Evolutionary conservation across 2,888 invertebrate species (phyloP).

Genomic region (Trichopoda pennipes): DNA sequence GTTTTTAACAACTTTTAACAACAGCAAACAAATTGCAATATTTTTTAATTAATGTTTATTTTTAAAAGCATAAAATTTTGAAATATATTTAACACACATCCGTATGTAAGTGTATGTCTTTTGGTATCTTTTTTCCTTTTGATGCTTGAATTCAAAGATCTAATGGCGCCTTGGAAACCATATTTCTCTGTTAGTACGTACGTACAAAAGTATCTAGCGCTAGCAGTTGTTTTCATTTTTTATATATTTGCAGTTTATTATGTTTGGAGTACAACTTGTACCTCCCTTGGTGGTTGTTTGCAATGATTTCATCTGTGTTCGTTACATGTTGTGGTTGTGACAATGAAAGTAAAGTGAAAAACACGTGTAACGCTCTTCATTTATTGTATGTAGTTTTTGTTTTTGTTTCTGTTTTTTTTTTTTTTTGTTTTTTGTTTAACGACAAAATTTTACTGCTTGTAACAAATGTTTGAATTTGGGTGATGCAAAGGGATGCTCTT

Average conservation of each 20-base stretch:
- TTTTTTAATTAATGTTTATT: conserved; percentile 35
- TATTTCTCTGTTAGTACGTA: conserved; percentile 72
- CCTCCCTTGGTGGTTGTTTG: conserved; percentile 53
- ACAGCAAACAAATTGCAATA: too few relatives aligned
- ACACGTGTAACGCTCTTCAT: conserved; percentile 77
- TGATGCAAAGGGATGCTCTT: not conserved
- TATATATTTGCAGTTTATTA: conserved; percentile 66
- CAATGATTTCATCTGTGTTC: conserved; percentile 30
- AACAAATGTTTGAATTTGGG: conserved; percentile 6
- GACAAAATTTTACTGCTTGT: conserved; percentile 14
- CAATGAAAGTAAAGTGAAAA: conserved; percentile 68
- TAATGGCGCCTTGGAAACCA: conserved; percentile 69
- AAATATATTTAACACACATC: conserved; percentile 72
- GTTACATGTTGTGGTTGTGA: conserved; percentile 56
- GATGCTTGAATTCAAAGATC: conserved; percentile 45
- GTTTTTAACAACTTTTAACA: too few relatives aligned
- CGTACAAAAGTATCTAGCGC: conserved; percentile 57
- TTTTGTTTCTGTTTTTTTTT: too few relatives aligned
- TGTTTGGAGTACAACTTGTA: conserved; percentile 9
- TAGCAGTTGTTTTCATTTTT: conserved; percentile 8
- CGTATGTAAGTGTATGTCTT: conserved; percentile 52
- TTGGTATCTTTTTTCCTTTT: not conserved
- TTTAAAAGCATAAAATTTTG: conserved; percentile 80
- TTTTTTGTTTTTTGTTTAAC: too few relatives aligned
- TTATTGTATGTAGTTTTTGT: conserved; percentile 69